phyloP scores from a whole-genome alignment of 2,888 invertebrate species.

The Spicauda simplicius region DNA sequence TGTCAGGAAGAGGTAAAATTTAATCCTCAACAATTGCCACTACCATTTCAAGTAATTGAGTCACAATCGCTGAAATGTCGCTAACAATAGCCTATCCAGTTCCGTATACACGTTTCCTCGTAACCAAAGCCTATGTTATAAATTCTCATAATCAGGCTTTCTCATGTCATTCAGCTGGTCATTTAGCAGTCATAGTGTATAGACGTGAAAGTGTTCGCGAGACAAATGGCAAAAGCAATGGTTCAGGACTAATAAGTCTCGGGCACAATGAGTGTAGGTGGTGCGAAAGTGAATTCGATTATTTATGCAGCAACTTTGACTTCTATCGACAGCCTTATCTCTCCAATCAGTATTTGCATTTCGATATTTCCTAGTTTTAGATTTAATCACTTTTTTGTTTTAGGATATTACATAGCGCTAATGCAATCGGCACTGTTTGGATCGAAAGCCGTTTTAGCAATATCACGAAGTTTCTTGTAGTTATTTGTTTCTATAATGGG shows the following conservation, averaged over 20 bases:
- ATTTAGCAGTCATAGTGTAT: slow-evolving; percentile 55
- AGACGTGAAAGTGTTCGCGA: slow-evolving; percentile 63
- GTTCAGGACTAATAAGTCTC: slow-evolving; percentile 41
- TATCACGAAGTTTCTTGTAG: slow-evolving; percentile 16
- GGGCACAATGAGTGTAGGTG: slow-evolving; percentile 65
- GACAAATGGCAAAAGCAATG: slow-evolving; percentile 56
- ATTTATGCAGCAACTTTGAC: slow-evolving; percentile 44
- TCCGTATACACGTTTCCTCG: slow-evolving; percentile 29
- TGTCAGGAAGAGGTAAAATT: too few species aligned
- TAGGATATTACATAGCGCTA: neutral
- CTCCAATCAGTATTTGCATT: slow-evolving; percentile 25
- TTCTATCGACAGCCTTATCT: slow-evolving; percentile 37
- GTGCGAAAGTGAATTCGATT: slow-evolving; percentile 66
- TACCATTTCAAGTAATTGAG: slow-evolving; percentile 26
- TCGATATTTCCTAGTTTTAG: slow-evolving; percentile 12
- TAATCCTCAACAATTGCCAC: neutral
- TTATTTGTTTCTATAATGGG: slow-evolving; percentile 15
- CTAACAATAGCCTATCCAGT: slow-evolving; percentile 29
- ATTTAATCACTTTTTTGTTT: neutral
- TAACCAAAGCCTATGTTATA: slow-evolving; percentile 35
- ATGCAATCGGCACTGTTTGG: neutral
- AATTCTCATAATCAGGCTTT: slow-evolving; percentile 50
- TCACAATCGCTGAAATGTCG: slow-evolving; percentile 28
- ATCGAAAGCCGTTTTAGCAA: neutral
- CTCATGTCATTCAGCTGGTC: slow-evolving; percentile 55